Evolutionary conservation across 2,888 invertebrate genomes (phyloP).

Genomic region (Nipponacmea schrenckii): DNA sequence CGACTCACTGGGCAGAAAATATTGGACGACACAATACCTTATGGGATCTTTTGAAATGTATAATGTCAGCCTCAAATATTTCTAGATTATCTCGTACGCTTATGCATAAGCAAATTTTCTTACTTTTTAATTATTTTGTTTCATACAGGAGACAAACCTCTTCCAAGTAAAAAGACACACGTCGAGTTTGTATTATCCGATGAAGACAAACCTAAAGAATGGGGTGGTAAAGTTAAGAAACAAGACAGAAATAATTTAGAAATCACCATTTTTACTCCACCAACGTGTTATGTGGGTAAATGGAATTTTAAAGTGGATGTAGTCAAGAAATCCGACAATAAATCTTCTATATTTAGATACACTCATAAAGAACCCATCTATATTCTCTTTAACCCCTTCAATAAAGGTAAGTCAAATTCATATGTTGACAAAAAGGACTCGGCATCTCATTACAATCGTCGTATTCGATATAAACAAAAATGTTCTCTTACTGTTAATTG

Average conservation of each 20-base stretch:
- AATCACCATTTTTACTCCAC: slow-evolving; percentile 46
- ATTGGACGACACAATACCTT: no score
- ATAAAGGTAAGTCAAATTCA: slow-evolving; percentile 77
- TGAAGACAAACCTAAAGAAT: slow-evolving; percentile 40
- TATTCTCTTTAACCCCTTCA: slow-evolving; percentile 91
- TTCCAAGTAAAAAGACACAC: slow-evolving; percentile 46
- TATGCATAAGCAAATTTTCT: no score
- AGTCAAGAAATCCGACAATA: slow-evolving; percentile 32
- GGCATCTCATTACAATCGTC: no score
- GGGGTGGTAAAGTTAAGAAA: slow-evolving; percentile 46
- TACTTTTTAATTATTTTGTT: no score
- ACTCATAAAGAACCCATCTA: slow-evolving; percentile 73
- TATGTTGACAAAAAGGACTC: no score
- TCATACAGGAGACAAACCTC: slow-evolving; percentile 45
- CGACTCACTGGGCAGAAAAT: no score
- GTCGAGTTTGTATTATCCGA: slow-evolving; percentile 51
- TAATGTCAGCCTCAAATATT: no score
- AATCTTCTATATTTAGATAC: slow-evolving; percentile 32
- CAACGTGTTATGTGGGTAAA: slow-evolving; percentile 48
- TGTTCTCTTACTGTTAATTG: no score
- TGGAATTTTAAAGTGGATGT: slow-evolving; percentile 55
- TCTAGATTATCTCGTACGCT: no score
- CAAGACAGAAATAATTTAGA: slow-evolving; percentile 29
- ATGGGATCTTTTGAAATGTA: no score
- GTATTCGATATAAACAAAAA: no score